A percentile compares a stretch with the other conserved stretches of the same genome.
Conservation (phyloP, 2,888 invertebrate genomes). For the Ormyrus thymus region DNA sequence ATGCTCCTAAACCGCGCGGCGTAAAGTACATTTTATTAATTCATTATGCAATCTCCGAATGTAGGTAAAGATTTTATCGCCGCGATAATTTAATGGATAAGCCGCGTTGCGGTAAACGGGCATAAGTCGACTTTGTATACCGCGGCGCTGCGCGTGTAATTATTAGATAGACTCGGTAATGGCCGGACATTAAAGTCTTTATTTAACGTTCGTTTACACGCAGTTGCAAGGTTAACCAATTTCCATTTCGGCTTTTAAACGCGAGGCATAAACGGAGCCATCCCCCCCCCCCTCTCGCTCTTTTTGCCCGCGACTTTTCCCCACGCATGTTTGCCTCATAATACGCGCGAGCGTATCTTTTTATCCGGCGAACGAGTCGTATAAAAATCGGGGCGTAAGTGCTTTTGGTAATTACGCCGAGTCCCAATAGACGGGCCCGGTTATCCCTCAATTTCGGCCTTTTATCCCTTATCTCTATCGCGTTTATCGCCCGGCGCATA, state of each 20-base stretch:
- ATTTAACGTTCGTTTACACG: conserved; percentile 43
- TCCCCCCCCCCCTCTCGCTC: not conserved
- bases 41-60: conserved; percentile 12
- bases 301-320: not conserved
- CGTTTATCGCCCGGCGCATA: too few species aligned
- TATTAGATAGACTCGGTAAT: conserved; percentile 49
- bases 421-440: too few species aligned
- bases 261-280: not conserved
- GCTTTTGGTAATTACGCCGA: too few species aligned
- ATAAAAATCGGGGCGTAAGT: too few species aligned
- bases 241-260: not conserved
- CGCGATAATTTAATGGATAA: conserved; percentile 25
- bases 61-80: conserved; percentile 24
- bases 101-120: not conserved
- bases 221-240: conserved; percentile 20
- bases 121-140: conserved; percentile 34
- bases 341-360: too few species aligned
- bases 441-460: too few species aligned
- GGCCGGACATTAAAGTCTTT: conserved; percentile 46
- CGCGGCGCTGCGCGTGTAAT: conserved; percentile 19
- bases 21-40: conserved; percentile 31
- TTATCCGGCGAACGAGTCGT: too few species aligned
- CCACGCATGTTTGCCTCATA: too few species aligned
- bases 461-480: too few species aligned
- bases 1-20: not conserved